Evolutionary conservation across 1,140 invertebrate genomes (phyloP).

Genomic region (Pinna nobilis): DNA sequence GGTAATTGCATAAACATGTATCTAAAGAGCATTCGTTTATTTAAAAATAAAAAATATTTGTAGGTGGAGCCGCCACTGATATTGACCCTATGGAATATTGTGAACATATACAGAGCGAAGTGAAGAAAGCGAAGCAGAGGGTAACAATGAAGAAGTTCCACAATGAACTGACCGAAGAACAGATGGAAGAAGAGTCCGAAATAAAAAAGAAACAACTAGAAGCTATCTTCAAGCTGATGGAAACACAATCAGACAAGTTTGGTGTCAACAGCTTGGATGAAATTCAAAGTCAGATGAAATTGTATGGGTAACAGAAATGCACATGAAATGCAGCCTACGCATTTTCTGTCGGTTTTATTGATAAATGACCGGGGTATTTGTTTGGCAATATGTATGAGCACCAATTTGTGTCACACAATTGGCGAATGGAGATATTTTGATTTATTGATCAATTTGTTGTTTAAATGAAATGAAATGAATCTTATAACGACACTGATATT

Average conservation of each 20-base stretch:
- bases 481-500: too few species aligned
- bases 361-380: too few species aligned
- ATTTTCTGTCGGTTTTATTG: too few species aligned
- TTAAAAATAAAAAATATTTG: not conserved
- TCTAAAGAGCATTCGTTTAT: not conserved
- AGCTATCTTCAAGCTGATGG: conserved; percentile 71
- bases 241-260: conserved; percentile 68
- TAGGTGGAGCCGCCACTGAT: conserved; percentile 16
- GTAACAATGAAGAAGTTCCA: conserved; percentile 64
- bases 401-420: too few species aligned
- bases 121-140: conserved; percentile 67
- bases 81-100: conserved; percentile 69
- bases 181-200: conserved; percentile 65
- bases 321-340: too few species aligned
- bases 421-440: too few species aligned
- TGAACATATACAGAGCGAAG: conserved; percentile 72
- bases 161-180: conserved; percentile 63
- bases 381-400: too few species aligned
- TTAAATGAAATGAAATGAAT: too few species aligned
- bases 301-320: conserved; percentile 68
- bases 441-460: too few species aligned
- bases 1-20: not conserved
- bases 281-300: conserved; percentile 70
- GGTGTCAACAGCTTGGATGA: conserved; percentile 67
- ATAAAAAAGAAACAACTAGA: conserved; percentile 67